These are phyloP conservation scores for Phrynocephalus versicolor DNA, from an alignment of 2,113 vertebrate species.

Conservation along the genomic window DNA sequence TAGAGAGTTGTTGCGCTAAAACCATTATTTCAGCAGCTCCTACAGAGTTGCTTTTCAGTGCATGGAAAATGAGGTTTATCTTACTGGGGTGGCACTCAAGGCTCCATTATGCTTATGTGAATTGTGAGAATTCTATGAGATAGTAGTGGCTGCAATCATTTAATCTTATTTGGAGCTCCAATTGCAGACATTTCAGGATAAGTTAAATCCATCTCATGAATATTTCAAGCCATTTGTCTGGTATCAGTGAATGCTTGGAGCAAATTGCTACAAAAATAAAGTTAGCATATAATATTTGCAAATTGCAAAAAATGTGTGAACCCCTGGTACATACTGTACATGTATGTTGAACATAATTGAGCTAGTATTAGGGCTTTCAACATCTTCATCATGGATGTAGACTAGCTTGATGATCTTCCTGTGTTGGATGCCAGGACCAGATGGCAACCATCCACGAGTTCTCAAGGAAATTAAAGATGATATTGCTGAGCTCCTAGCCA, in stretches of 20 bases:
- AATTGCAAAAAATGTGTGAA: background rate
- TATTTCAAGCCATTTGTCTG: background rate
- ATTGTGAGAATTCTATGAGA: conserved; percentile 24
- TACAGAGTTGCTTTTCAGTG: conserved; percentile 40
- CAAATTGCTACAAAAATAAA: background rate
- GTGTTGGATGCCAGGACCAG: no score
- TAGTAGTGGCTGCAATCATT: conserved; percentile 19
- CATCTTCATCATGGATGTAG: background rate
- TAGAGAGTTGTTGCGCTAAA: conserved; percentile 51
- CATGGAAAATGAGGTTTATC: conserved; percentile 57
- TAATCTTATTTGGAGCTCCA: background rate
- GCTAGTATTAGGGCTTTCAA: no score
- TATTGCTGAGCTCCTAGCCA: no score
- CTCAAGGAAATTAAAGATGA: no score
- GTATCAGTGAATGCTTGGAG: background rate
- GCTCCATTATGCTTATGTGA: background rate
- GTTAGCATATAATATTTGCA: background rate
- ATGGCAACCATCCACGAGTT: no score
- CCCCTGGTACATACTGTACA: background rate
- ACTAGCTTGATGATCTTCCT: no score
- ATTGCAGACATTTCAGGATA: conserved; percentile 11
- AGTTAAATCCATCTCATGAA: background rate
- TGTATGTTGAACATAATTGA: no score
- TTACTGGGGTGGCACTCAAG: conserved; percentile 32
- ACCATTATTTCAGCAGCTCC: conserved; percentile 39